Evolutionary conservation across 2,113 vertebrate genomes (phyloP).

Genomic region (Nesoenas mayeri): DNA sequence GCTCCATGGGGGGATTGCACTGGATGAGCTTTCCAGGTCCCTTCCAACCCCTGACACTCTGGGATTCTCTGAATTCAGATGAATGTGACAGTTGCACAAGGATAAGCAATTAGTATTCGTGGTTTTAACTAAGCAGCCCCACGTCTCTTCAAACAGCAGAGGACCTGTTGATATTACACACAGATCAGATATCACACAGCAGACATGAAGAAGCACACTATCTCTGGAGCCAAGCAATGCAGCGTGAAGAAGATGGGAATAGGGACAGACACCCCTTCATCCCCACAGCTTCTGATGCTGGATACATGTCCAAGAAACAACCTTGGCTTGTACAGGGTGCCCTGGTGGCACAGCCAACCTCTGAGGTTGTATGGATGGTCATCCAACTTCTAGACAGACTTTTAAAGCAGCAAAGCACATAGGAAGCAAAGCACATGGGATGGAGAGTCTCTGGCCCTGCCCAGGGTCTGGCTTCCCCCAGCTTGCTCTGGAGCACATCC

Average conservation of each 20-base stretch:
- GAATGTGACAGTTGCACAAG: neutral
- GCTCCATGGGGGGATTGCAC: too few species aligned
- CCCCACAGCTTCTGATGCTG: neutral
- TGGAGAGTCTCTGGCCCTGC: neutral
- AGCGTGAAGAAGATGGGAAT: rapidly evolving
- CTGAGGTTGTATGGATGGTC: neutral
- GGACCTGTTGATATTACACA: neutral
- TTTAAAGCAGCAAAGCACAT: neutral
- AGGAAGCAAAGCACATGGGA: neutral
- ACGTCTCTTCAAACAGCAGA: neutral
- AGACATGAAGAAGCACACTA: neutral
- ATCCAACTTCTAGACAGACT: neutral
- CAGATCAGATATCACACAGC: neutral
- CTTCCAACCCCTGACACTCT: too few species aligned
- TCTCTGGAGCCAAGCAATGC: neutral
- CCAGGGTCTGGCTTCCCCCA: neutral
- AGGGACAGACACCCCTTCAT: neutral
- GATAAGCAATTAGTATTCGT: neutral
- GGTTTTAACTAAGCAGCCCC: neutral
- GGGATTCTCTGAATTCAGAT: neutral
- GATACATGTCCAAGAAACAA: neutral
- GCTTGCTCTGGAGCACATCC: neutral
- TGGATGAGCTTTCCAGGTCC: too few species aligned
- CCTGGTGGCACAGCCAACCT: neutral
- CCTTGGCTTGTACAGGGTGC: neutral